Evolutionary conservation across 2,797 vertebrate species (phyloP).

Genomic region (Lepilemur septentrionalis): DNA sequence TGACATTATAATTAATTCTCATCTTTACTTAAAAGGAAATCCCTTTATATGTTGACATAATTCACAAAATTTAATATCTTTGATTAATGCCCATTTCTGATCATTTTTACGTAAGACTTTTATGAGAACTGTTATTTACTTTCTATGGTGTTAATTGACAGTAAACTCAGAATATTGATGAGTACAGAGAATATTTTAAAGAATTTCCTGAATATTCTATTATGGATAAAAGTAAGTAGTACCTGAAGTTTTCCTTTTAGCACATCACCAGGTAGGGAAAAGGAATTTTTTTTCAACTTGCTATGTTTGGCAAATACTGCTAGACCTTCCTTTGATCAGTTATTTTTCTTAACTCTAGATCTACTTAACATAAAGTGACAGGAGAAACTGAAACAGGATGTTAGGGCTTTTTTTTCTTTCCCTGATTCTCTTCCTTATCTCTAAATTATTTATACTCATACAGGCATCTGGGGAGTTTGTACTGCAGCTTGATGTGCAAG

Average conservation of each 20-base stretch:
- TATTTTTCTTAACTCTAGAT: conserved; percentile 6
- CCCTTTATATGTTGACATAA: conserved; percentile 18
- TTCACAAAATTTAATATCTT: conserved; percentile 20
- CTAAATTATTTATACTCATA: not conserved
- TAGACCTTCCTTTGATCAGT: not conserved
- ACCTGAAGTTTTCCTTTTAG: not conserved
- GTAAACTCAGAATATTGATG: not conserved
- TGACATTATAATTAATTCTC: not conserved
- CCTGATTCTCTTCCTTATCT: conserved; percentile 25
- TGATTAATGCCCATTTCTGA: conserved; percentile 7
- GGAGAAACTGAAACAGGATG: not conserved
- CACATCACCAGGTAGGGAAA: not conserved
- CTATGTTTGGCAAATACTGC: not conserved
- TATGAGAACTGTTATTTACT: not conserved
- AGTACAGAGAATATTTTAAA: not conserved
- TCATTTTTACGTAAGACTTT: conserved; percentile 4
- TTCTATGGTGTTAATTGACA: not conserved
- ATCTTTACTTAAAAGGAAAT: conserved; percentile 37
- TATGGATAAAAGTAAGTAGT: not conserved
- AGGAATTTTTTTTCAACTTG: not conserved
- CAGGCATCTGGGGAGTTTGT: conserved; percentile 44
- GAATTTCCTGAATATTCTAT: not conserved
- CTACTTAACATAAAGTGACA: not conserved
- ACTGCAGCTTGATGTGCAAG: conserved; percentile 37
- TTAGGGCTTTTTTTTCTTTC: not conserved